Conservation (phyloP, 2,797 vertebrate species). For the Hafferia zeledoni region DNA sequence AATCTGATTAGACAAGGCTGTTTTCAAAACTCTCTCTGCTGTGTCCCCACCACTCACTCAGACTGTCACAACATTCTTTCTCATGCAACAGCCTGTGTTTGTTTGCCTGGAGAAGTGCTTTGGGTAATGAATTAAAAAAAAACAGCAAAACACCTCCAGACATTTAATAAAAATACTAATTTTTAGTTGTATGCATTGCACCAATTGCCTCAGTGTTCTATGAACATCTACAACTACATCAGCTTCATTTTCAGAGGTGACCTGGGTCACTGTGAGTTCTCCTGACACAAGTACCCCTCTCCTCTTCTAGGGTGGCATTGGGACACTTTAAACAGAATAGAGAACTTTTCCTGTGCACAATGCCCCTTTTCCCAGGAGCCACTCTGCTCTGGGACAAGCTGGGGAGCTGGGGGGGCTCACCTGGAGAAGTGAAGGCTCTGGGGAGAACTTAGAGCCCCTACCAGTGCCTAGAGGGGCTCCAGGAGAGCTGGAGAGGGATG, state of each 20-base stretch:
- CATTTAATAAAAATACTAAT: too few relatives aligned
- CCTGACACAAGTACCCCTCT: not conserved
- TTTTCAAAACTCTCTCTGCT: not conserved
- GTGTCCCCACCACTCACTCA: not conserved
- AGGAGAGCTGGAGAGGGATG: not conserved
- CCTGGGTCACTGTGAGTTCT: not conserved
- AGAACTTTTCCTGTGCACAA: not conserved
- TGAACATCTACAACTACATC: not conserved
- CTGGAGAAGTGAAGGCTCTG: not conserved
- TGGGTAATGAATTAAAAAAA: not conserved
- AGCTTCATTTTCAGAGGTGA: not conserved
- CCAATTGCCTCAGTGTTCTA: too few relatives aligned
- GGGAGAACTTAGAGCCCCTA: not conserved
- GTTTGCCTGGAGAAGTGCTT: not conserved
- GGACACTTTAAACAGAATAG: not conserved
- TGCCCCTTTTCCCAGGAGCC: not conserved
- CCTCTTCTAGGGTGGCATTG: not conserved
- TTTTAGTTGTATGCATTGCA: not conserved
- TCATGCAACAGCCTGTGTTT: accelerated
- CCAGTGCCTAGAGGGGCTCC: not conserved
- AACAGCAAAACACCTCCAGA: not conserved
- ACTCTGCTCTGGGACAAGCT: not conserved
- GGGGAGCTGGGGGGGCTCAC: not conserved
- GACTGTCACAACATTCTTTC: not conserved
- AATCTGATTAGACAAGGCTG: not conserved